phyloP scores from a whole-genome alignment of 2,888 invertebrate species.

The Ennomos fuscantarius region DNA sequence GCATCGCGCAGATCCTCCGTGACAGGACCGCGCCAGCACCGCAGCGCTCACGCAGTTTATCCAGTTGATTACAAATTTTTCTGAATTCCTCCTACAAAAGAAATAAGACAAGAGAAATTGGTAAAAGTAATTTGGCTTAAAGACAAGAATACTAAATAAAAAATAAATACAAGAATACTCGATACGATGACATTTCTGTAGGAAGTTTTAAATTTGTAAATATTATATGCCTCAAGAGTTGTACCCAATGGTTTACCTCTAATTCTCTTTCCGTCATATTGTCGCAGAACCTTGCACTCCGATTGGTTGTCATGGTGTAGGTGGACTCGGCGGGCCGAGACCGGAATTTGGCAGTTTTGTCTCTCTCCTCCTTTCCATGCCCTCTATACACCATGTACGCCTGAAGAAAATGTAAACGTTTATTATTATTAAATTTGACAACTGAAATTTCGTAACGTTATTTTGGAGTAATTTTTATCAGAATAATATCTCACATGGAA shows the following conservation, averaged over 20 bases:
- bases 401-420: slow-evolving; percentile 69
- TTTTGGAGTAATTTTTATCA: too few species aligned
- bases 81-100: slow-evolving; percentile 90
- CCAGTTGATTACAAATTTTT: slow-evolving; percentile 91
- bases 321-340: slow-evolving; percentile 86
- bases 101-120: slow-evolving; percentile 12
- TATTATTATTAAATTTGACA: too few species aligned
- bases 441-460: too few species aligned
- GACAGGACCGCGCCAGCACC: slow-evolving; percentile 90
- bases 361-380: slow-evolving; percentile 90
- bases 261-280: slow-evolving; percentile 80
- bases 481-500: too few species aligned
- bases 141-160: too few species aligned
- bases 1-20: slow-evolving; percentile 92
- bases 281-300: slow-evolving; percentile 76
- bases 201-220: too few species aligned
- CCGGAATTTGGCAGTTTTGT: slow-evolving; percentile 91
- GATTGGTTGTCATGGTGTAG: slow-evolving; percentile 87
- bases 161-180: too few species aligned
- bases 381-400: slow-evolving; percentile 97
- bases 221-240: too few species aligned
- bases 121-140: too few species aligned
- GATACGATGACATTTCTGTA: too few species aligned
- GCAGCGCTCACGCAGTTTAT: slow-evolving; percentile 91
- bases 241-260: slow-evolving; percentile 56